Evolutionary conservation across 2,113 vertebrate species (phyloP).

Genomic region (Picathartes gymnocephalus): DNA sequence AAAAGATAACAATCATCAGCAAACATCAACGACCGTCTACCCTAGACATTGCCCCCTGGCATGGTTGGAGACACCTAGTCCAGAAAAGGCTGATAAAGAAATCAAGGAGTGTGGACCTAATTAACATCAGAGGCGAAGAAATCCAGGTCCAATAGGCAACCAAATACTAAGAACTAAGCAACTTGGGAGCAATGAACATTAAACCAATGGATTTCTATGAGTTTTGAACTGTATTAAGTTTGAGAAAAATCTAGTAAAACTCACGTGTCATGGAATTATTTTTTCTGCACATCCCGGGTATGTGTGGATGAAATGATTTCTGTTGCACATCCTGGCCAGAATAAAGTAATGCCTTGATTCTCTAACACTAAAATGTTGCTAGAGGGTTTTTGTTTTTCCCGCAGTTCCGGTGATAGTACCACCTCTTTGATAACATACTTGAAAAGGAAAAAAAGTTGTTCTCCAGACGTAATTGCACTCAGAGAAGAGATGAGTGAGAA

Average conservation of each 20-base stretch:
- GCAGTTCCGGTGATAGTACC: not conserved
- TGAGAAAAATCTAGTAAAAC: not conserved
- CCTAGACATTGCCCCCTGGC: not conserved
- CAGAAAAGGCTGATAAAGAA: not conserved
- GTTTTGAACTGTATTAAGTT: not conserved
- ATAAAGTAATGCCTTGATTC: too few relatives aligned
- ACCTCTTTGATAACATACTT: not conserved
- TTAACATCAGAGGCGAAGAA: not conserved
- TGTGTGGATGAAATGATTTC: too few relatives aligned
- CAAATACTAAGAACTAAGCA: too few relatives aligned
- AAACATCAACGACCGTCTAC: not conserved
- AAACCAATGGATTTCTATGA: not conserved
- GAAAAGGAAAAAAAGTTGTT: not conserved
- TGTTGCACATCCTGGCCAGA: too few relatives aligned
- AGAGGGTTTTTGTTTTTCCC: too few relatives aligned
- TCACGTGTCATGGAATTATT: too few relatives aligned
- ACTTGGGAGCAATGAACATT: not conserved
- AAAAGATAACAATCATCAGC: fast-evolving
- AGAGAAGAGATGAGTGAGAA: too few relatives aligned
- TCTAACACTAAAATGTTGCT: too few relatives aligned
- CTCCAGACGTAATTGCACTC: not conserved
- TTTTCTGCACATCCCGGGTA: not conserved
- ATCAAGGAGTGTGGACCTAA: not conserved
- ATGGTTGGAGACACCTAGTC: not conserved
- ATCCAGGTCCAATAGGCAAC: not conserved